These are phyloP conservation scores for Sinocyclocheilus maitianheensis DNA, from an alignment of 2,113 vertebrate species.

Conservation along the genomic window DNA sequence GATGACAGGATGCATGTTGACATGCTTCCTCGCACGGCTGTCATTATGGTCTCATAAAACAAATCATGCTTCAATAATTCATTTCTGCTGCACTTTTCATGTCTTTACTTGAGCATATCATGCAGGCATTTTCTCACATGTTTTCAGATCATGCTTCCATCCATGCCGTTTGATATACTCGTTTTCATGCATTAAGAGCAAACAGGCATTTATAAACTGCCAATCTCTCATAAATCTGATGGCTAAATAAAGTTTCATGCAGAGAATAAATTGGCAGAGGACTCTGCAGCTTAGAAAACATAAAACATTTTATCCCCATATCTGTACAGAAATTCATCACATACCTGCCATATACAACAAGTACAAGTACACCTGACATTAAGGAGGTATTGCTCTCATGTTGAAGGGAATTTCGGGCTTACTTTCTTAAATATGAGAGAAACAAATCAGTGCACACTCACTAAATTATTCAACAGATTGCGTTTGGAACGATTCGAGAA, in stretches of 20 bases:
- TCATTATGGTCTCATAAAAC: neutral
- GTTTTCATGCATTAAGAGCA: constrained; percentile 37
- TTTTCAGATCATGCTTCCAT: constrained; percentile 53
- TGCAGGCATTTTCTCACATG: constrained; percentile 52
- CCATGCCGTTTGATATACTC: constrained; percentile 37
- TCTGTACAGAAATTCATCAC: constrained; percentile 27
- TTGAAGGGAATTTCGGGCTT: constrained; percentile 28
- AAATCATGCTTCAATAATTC: constrained; percentile 12
- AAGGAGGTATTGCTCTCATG: constrained; percentile 40
- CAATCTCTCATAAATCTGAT: constrained; percentile 11
- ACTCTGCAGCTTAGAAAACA: neutral
- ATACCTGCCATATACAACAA: constrained; percentile 53
- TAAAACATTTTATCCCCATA: neutral
- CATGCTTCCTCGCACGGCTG: constrained; percentile 42
- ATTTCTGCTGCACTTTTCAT: neutral
- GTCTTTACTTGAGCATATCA: constrained; percentile 45
- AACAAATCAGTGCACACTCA: constrained; percentile 41
- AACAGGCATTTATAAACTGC: neutral
- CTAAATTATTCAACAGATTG: constrained; percentile 24
- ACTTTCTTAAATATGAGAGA: constrained; percentile 41
- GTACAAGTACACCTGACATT: constrained; percentile 36
- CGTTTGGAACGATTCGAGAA: neutral
- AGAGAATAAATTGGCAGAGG: constrained; percentile 49
- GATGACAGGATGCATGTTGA: constrained; percentile 13
- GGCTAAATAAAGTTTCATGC: constrained; percentile 48